These are phyloP conservation scores for Aphyosemion australe DNA, from an alignment of 2,113 vertebrate species.

Conservation along the genomic window DNA sequence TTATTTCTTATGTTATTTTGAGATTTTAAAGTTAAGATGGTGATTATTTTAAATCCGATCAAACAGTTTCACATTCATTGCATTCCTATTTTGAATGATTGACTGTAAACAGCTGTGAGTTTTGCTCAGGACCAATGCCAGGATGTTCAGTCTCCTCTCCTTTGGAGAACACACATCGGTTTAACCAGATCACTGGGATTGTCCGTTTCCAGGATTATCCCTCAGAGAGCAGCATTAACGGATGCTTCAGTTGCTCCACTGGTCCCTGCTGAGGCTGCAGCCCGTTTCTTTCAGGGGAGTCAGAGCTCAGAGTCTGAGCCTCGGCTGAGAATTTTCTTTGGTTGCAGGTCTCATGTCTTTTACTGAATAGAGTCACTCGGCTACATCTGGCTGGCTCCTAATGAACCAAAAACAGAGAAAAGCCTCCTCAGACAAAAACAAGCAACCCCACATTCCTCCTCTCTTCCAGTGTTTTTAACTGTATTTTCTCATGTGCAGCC, in stretches of 20 bases:
- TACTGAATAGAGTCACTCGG: slow-evolving; percentile 26
- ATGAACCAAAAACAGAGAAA: slow-evolving; percentile 24
- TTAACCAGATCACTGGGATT: slow-evolving; percentile 17
- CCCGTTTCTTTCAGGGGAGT: slow-evolving; percentile 16
- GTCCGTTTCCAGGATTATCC: slow-evolving; percentile 58
- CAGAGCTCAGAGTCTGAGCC: slow-evolving; percentile 28
- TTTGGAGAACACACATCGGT: slow-evolving; percentile 31
- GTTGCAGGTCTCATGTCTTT: slow-evolving; percentile 39
- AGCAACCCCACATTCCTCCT: not conserved
- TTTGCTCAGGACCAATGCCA: slow-evolving; percentile 26
- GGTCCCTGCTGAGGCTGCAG: slow-evolving; percentile 34
- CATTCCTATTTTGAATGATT: not conserved
- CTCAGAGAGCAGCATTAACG: slow-evolving; percentile 30
- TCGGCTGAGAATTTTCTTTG: slow-evolving; percentile 43
- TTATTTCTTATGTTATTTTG: not conserved
- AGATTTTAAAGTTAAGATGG: not conserved
- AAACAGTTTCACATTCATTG: not conserved
- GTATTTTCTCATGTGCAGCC: slow-evolving; percentile 7
- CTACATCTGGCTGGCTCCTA: slow-evolving; percentile 43
- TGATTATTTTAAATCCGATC: not conserved
- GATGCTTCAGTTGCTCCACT: slow-evolving; percentile 29
- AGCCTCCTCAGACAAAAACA: not conserved
- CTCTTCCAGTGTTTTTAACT: not conserved
- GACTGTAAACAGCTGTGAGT: slow-evolving; percentile 19
- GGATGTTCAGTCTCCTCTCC: slow-evolving; percentile 24